Evolutionary conservation across 64 coral and sea anemone genomes (phyloP), one percentile per base, ranked within the genome.

Genomic region (Trachythela sp.): DNA sequence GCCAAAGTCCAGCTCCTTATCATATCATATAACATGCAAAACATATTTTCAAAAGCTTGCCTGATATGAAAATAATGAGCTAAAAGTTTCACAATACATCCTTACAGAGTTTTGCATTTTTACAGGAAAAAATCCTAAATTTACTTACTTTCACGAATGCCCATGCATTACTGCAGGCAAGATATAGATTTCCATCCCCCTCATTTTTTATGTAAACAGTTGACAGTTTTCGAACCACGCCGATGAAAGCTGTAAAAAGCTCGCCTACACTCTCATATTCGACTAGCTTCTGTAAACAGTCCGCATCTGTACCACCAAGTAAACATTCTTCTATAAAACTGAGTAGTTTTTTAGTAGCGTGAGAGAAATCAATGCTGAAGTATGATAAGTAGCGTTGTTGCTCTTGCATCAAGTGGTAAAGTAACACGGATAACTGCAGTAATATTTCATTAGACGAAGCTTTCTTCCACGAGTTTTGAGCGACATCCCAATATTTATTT

Each of bases 401-500:
- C 5, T 64, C 56, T 64, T 64, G 56, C 56, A 64, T 64, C 56
- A 64, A 64, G 56, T 64, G 56, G 17, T 64, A 64, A 64, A 64
- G 56, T 20, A 26, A 18, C 56, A 64, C 56, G 24, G 56, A n/a
- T 26, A 64, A 20, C 20, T 64, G 56, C 20, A 64, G 24, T 64
- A 64, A 27, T n/a, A 64, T 64, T 6, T 64, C 56, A 18, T 64
- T 64, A 2, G 18, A 64, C 0, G 56, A 64, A 26, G 56, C 56
- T n/a, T 26, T 64, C 56, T 64, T 64, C 56, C 56, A 64, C 18
- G 56, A 64, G 26, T 64, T 64, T 64, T 64, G 56, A 8, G 56
- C 56, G 17, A 27, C 56, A 64, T 64, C 56, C 56, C 56, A 64
- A n/a, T 64, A 64, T 64, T 64, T 64, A 64, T 64, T 64, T 64